Evolutionary conservation across 2,888 invertebrate species (phyloP).

Genomic region (Apodemia duryi): DNA sequence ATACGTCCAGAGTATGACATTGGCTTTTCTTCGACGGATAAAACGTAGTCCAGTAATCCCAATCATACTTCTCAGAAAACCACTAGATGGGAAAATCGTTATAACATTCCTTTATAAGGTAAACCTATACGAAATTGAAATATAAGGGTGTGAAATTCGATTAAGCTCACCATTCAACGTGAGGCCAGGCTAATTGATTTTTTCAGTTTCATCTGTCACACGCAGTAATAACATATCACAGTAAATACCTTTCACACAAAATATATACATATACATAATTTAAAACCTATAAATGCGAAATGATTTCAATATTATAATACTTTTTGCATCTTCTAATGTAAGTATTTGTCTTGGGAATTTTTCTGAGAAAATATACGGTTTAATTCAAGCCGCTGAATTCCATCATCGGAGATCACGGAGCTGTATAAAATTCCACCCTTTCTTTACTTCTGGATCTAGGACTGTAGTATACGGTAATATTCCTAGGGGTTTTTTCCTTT

Average conservation of each 20-base stretch:
- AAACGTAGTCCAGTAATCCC: not conserved
- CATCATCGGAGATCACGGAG: too few species aligned
- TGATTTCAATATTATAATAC: not conserved
- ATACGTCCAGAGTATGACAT: not conserved
- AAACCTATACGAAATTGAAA: slow-evolving; percentile 8
- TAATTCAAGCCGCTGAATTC: too few species aligned
- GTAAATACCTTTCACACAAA: not conserved
- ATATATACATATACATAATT: not conserved
- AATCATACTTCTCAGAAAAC: not conserved
- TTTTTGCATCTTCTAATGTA: too few species aligned
- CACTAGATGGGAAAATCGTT: not conserved
- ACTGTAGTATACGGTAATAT: too few species aligned
- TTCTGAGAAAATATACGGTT: too few species aligned
- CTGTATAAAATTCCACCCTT: too few species aligned
- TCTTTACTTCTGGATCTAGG: too few species aligned
- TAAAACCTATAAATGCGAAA: not conserved
- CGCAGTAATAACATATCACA: slow-evolving; percentile 12
- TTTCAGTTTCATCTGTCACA: slow-evolving; percentile 14
- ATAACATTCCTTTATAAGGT: slow-evolving; percentile 3
- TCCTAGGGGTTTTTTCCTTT: too few species aligned
- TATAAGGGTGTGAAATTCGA: slow-evolving; percentile 6
- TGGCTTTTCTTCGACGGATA: not conserved
- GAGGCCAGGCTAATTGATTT: slow-evolving; percentile 9
- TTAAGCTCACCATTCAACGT: slow-evolving; percentile 5
- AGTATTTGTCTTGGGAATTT: too few species aligned